Percentiles rank a stretch among this genome's conserved stretches.
Conservation (phyloP, 1,140 invertebrate genomes). For the Melanaphis sacchari region DNA sequence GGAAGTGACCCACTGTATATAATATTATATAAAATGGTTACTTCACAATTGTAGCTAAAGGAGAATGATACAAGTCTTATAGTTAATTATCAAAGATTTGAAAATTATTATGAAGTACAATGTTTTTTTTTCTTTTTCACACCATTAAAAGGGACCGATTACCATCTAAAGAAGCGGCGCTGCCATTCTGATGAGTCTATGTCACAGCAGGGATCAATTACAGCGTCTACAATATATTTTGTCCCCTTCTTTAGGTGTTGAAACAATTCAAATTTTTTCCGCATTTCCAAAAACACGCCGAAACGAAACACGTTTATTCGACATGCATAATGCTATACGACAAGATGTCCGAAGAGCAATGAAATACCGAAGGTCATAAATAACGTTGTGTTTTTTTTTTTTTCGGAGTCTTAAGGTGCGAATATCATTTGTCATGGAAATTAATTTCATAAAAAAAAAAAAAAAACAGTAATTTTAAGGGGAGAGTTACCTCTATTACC, state of each 20-base stretch:
- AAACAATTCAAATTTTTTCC: conserved; percentile 52
- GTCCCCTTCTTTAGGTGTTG: not conserved
- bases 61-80: not conserved
- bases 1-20: conserved; percentile 14
- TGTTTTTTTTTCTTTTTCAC: conserved; percentile 9
- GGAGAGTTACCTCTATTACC: not conserved
- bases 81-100: not conserved
- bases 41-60: not conserved
- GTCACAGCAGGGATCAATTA: conserved; percentile 39
- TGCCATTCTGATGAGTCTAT: conserved; percentile 14
- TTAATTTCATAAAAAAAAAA: not conserved
- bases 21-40: not conserved
- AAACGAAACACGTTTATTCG: conserved; percentile 34
- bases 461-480: not conserved
- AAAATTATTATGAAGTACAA: not conserved
- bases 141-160: conserved; percentile 49
- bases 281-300: not conserved
- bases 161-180: conserved; percentile 12
- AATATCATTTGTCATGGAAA: conserved; percentile 32
- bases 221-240: not conserved
- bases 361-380: not conserved
- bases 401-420: not conserved
- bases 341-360: not conserved
- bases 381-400: conserved; percentile 12
- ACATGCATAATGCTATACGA: not conserved